These are phyloP conservation scores for Philereme transversata DNA, from an alignment of 2,888 invertebrate genomes.

Conservation along the genomic window DNA sequence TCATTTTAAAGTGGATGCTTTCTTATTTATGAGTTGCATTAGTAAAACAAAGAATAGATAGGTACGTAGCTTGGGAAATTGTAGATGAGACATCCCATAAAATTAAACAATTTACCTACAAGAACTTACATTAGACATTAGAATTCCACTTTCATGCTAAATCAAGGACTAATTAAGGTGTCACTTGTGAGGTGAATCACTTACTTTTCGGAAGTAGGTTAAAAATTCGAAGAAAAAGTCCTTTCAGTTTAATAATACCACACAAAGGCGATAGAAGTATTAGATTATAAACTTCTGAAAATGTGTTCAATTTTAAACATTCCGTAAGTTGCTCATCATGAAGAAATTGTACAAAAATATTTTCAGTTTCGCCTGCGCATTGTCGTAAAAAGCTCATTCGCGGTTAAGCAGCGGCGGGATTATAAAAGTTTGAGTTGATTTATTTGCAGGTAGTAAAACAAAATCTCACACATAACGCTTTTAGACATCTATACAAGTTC, in stretches of 20 bases:
- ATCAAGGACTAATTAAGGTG: too few species aligned
- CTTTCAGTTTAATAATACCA: too few species aligned
- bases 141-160: too few species aligned
- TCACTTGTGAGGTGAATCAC: too few species aligned
- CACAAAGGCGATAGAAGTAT: too few species aligned
- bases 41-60: slow-evolving; percentile 20
- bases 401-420: slow-evolving; percentile 15
- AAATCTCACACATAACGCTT: slow-evolving; percentile 9
- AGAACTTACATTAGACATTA: too few species aligned
- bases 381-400: slow-evolving; percentile 22
- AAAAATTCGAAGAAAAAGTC: too few species aligned
- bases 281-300: too few species aligned
- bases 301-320: too few species aligned
- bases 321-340: too few species aligned
- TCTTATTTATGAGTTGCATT: slow-evolving; percentile 33
- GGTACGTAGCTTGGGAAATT: background rate
- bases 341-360: too few species aligned
- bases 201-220: too few species aligned
- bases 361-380: slow-evolving; percentile 6
- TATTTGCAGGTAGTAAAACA: slow-evolving; percentile 22
- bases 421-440: slow-evolving; percentile 17
- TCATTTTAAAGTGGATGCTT: slow-evolving; percentile 26
- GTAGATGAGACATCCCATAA: slow-evolving; percentile 12
- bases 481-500: background rate
- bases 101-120: background rate